These are phyloP conservation scores for Craniophora ligustri DNA, from an alignment of 2,888 invertebrate genomes.

Conservation along the genomic window DNA sequence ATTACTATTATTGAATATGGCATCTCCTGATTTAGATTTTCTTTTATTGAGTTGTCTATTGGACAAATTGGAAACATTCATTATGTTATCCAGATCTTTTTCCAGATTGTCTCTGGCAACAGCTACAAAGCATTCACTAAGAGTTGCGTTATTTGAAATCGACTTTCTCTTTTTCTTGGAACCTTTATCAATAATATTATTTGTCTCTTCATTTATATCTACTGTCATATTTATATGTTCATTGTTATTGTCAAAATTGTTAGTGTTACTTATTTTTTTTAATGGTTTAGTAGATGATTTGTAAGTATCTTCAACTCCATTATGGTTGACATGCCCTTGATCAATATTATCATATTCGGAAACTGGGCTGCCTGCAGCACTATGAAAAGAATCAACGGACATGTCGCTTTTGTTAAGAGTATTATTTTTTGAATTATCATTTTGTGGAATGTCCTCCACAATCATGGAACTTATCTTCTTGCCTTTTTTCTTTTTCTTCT, in stretches of 20 bases:
- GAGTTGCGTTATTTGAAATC: constrained; percentile 2
- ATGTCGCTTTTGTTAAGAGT: constrained; percentile 59
- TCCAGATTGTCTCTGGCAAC: constrained; percentile 19
- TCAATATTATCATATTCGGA: constrained; percentile 15
- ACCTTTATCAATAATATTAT: constrained; percentile 5
- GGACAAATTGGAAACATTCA: constrained; percentile 15
- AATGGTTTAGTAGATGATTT: constrained; percentile 4
- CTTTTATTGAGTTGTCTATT: constrained; percentile 5
- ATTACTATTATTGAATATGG: constrained; percentile 15
- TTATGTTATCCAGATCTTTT: constrained; percentile 13
- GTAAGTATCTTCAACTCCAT: constrained; percentile 3
- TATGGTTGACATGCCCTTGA: background rate
- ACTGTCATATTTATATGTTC: constrained; percentile 14
- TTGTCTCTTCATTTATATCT: constrained; percentile 28
- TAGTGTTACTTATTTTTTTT: background rate
- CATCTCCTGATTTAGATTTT: constrained; percentile 12
- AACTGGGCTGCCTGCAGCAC: constrained; percentile 77
- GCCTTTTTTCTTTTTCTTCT: constrained; percentile 67
- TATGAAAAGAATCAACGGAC: constrained; percentile 78
- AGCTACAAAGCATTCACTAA: constrained; percentile 25
- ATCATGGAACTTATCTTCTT: constrained; percentile 53
- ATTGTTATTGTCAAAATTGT: constrained; percentile 4
- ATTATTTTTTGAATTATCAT: constrained; percentile 25
- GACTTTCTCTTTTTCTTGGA: constrained; percentile 12
- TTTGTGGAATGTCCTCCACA: constrained; percentile 48